Base-by-base conservation (phyloP, 2,113 vertebrate species). In the Aphyosemion australe region DNA sequence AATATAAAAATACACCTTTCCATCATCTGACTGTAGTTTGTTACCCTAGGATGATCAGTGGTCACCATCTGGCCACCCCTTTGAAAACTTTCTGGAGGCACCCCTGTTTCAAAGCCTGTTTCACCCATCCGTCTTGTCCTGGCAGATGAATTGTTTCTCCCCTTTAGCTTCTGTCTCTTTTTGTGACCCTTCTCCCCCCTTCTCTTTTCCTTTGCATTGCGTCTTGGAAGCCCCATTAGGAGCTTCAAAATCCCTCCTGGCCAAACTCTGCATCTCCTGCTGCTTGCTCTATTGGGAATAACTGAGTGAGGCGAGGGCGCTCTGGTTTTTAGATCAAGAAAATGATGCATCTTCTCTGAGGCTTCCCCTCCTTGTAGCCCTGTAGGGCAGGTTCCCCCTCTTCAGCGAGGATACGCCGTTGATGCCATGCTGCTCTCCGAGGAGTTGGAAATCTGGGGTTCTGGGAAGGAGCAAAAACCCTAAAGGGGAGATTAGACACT, bases 311-410 rank as follows among this genome's bases (percentile, higher is more conserved):
- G 26, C 12, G 6, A 72, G 53, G 66, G 47, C 56, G 18, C 70
- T 53, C 19, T 1, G 39, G 73, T 79, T 62, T 76, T 86, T 61
- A 80, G 82, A 86, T 84, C 71, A 67, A 56, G 77, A 84, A 83
- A 83, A 87, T 13, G 34, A 41, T 41, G n/a, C 1, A 39, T 56
- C 53, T 41, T 39, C 18, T 14, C 26, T n/a, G n/a, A 41, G 53
- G 53, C 12, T 56, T 43, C 47, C 66, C 65, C 19, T 68, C 75
- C 61, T 32, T 39, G 12, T 15, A 58, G 47, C 63, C 79, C 84
- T 16, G 53, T 9, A 68, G 47, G 86, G 84, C 83, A 66, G 65
- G 74, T 61, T 73, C 21, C 61, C 66, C 15, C 5, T 19, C 32
- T 50, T 75, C 81, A 6, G 15, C 59, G 64, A 69, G 66, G 69